A percentile compares a stretch with the other conserved stretches of the same genome.
Evolutionary conservation across 2,888 invertebrate genomes (phyloP).

Genomic region (Coremacera marginata): DNA sequence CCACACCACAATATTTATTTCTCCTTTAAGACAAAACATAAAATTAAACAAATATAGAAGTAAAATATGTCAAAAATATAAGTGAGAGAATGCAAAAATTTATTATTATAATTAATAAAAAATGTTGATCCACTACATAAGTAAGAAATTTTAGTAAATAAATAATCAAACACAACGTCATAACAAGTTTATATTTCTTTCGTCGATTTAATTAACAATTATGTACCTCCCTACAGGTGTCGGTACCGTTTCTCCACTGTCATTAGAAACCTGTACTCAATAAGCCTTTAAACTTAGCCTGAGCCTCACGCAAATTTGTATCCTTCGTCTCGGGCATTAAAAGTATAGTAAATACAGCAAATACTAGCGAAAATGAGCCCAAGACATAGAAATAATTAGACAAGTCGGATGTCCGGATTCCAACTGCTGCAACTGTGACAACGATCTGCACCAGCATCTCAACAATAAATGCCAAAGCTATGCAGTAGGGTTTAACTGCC

Average conservation of each 20-base stretch:
- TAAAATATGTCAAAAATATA: too few species aligned
- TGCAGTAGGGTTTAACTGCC: constrained; percentile 55
- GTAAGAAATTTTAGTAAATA: not conserved
- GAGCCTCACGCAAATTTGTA: constrained; percentile 54
- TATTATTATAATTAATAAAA: not conserved
- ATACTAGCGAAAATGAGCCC: constrained; percentile 51
- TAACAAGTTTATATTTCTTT: too few species aligned
- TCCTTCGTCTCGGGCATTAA: constrained; percentile 60
- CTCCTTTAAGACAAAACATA: too few species aligned
- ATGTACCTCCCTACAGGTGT: not conserved
- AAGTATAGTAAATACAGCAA: constrained; percentile 47
- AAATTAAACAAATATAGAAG: too few species aligned
- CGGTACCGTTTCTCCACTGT: too few species aligned
- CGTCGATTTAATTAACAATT: not conserved
- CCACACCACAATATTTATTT: too few species aligned
- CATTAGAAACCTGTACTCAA: not conserved
- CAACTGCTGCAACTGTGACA: constrained; percentile 34
- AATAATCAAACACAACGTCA: not conserved
- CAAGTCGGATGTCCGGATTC: not conserved
- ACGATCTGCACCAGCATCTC: constrained; percentile 56
- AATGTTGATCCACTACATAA: not conserved
- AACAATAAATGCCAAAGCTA: constrained; percentile 53
- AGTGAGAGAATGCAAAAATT: too few species aligned
- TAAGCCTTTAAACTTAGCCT: constrained; percentile 48
- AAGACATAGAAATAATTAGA: constrained; percentile 51